These are phyloP conservation scores for Pristiophorus japonicus DNA, from an alignment of 2,113 vertebrate species.

Conservation along the genomic window DNA sequence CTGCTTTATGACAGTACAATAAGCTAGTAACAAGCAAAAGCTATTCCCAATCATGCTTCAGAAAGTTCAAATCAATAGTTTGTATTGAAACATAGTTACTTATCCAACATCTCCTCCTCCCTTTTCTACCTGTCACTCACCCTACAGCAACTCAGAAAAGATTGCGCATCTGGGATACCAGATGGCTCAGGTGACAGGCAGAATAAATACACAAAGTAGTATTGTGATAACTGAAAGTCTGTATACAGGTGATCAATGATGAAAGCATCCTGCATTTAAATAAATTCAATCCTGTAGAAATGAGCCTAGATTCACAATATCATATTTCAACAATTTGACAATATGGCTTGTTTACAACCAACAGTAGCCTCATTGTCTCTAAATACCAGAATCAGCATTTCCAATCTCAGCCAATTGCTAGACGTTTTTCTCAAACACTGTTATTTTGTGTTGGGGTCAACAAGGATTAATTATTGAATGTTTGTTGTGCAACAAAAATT, in stretches of 20 bases:
- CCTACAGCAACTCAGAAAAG: not conserved
- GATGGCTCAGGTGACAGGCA: not conserved
- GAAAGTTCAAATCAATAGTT: not conserved
- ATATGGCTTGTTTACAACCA: not conserved
- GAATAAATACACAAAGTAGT: not conserved
- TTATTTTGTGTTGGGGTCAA: not conserved
- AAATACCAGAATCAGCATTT: conserved; percentile 13
- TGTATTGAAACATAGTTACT: not conserved
- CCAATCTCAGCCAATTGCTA: not conserved
- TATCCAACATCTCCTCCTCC: not conserved
- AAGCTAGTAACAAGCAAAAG: not conserved
- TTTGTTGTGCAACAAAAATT: not conserved
- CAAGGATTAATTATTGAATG: not conserved
- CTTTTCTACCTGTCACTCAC: not conserved
- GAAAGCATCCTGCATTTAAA: not conserved
- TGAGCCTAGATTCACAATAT: not conserved
- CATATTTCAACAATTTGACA: not conserved
- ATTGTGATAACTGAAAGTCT: not conserved
- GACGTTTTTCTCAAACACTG: not conserved
- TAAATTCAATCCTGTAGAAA: not conserved
- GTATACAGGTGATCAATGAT: not conserved
- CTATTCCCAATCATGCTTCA: not conserved
- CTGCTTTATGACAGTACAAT: not conserved
- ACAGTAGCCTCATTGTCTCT: not conserved
- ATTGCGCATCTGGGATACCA: not conserved